Percentiles rank a stretch among this genome's conserved stretches.
These are phyloP conservation scores for Aphodius granarius DNA, from an alignment of 2,888 invertebrate genomes.

Conservation along the genomic window DNA sequence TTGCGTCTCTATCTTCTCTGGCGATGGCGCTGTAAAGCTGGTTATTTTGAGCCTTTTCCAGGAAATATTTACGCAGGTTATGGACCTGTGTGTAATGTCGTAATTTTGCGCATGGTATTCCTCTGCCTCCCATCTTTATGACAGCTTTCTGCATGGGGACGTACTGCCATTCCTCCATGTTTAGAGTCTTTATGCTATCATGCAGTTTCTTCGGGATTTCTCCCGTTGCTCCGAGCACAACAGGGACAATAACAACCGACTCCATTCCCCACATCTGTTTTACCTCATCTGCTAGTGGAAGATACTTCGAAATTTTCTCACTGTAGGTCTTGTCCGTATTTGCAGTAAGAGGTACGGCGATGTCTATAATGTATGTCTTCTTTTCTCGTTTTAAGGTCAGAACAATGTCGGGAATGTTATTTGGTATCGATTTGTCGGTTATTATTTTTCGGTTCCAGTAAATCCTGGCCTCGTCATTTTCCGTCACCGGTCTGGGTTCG, in stretches of 20 bases:
- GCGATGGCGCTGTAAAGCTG: no score
- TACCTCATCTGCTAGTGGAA: constrained; percentile 14
- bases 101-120: no score
- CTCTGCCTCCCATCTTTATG: no score
- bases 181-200: not conserved
- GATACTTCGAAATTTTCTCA: constrained; percentile 16
- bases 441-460: constrained; percentile 16
- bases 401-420: constrained; percentile 17
- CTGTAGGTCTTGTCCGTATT: constrained; percentile 1
- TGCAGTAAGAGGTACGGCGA: constrained; percentile 6
- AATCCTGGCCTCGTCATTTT: not conserved
- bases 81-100: no score
- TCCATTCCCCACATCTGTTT: constrained; percentile 9
- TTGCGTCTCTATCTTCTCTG: no score
- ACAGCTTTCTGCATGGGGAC: no score
- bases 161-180: no score
- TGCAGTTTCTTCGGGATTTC: constrained; percentile 9
- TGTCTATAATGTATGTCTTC: constrained; percentile 13
- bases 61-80: no score
- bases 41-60: no score
- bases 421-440: constrained; percentile 8
- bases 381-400: not conserved
- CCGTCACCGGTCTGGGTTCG: not conserved
- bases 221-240: constrained; percentile 18
- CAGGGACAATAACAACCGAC: constrained; percentile 7